Evolutionary conservation across 2,888 invertebrate species (phyloP).

Genomic region (Tetheella fluctuosa): DNA sequence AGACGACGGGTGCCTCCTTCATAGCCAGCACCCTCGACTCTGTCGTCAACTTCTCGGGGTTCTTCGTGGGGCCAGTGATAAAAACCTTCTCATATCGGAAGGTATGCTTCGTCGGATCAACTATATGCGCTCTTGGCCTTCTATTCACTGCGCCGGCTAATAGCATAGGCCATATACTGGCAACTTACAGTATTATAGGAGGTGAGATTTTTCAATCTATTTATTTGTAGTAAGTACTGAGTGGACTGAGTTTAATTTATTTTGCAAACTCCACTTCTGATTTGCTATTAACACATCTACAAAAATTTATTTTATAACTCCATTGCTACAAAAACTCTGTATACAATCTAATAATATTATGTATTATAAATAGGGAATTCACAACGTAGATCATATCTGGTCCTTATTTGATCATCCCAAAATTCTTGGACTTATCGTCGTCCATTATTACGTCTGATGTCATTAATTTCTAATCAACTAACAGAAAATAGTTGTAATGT

Average conservation of each 20-base stretch:
- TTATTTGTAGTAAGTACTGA: neutral
- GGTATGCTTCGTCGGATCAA: constrained; percentile 87
- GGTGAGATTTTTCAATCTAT: constrained; percentile 72
- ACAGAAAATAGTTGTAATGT: neutral
- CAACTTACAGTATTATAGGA: constrained; percentile 90
- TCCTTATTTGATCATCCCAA: neutral
- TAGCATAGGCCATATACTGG: constrained; percentile 88
- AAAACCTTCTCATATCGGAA: constrained; percentile 90
- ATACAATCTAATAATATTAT: no score
- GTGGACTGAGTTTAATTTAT: neutral
- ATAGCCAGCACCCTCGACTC: constrained; percentile 91
- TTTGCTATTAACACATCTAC: neutral
- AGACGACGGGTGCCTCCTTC: constrained; percentile 89
- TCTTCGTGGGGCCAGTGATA: constrained; percentile 90
- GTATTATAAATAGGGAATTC: neutral
- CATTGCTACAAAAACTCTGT: no score
- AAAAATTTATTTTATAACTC: no score
- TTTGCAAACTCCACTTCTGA: neutral
- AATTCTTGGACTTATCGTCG: neutral
- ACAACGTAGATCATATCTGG: neutral
- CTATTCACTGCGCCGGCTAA: constrained; percentile 87
- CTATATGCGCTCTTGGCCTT: constrained; percentile 87
- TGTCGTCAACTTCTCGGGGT: constrained; percentile 90
- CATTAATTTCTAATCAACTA: no score
- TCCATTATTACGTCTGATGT: neutral